Evolutionary conservation across 1,140 invertebrate species (phyloP), one percentile per base, ranked within the genome.

Genomic region (Sycophila sp.): DNA sequence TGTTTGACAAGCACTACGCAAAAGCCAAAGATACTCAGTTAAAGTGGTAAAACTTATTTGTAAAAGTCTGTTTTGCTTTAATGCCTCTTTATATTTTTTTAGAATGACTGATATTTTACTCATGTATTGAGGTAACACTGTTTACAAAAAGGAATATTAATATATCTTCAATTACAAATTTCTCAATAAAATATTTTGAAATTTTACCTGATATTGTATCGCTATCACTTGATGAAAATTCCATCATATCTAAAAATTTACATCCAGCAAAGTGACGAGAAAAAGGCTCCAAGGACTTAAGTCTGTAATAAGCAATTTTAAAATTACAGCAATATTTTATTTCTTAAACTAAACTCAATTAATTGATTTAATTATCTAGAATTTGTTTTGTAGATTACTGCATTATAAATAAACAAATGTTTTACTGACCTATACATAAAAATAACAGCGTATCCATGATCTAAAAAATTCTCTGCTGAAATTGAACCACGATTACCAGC

Each of bases 401-500:
- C 28, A 28, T 4, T 4, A 55, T 28, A 51, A 51, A 10, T 32
- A 17, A 11, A 17, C n/a, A 51, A 49, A 58, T 51, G 26, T 36
- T 64, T 63, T 26, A 45, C 40, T 45, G 76, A 87, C 87, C 93
- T 88, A 75, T 94, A 87, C 87, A 94, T 89, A 84, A 94, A 94
- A 77, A 94, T 93, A 55, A 94, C 93, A 34, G 90, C 89, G 81
- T 94, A 94, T 47, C 89, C 91, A 72, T 91, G 87, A 73, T 94
- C 89, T 19, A 99, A 88, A 87, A 99, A 99, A 86, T 98, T 97
- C 89, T 99, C 98, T 1, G 97, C 91, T 1, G 97, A 99, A 2
- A 95, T 90, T 1, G 98, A 92, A 28, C 98, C 98, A 76, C 98
- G 89, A 0, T 93, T 98, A 38, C 98, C 98, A 15, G 95, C 94